Percentiles rank a stretch among this genome's conserved stretches.
phyloP scores from a whole-genome alignment of 2,888 invertebrate genomes.

The Orchestes rusci region DNA sequence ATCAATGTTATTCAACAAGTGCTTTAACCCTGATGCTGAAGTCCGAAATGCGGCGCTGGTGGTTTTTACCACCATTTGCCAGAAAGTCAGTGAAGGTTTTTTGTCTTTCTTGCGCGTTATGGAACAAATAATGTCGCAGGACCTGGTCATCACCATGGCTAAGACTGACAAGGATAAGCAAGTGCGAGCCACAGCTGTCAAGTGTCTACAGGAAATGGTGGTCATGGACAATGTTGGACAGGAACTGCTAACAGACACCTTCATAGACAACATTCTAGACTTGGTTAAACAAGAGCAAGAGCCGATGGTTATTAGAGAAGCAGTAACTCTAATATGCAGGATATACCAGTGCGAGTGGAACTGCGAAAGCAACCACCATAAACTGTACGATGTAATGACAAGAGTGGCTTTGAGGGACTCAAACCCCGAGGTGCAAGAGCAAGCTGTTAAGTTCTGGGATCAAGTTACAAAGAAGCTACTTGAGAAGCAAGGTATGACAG shows the following conservation, averaged over 20 bases:
- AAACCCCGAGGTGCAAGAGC: constrained; percentile 73
- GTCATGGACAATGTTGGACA: constrained; percentile 61
- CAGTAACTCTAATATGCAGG: constrained; percentile 57
- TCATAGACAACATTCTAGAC: constrained; percentile 48
- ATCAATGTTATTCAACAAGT: constrained; percentile 58
- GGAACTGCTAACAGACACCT: constrained; percentile 33
- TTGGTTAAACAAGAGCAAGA: constrained; percentile 62
- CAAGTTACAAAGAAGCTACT: constrained; percentile 58
- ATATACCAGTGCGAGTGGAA: constrained; percentile 61
- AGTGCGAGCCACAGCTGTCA: constrained; percentile 67
- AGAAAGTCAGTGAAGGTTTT: constrained; percentile 61
- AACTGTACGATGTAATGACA: constrained; percentile 56
- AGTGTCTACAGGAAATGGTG: constrained; percentile 61
- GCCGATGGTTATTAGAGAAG: constrained; percentile 69
- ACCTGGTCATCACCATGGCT: constrained; percentile 57
- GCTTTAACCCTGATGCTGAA: constrained; percentile 71
- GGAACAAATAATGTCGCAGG: constrained; percentile 56
- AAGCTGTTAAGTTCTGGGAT: constrained; percentile 66
- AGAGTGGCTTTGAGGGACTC: constrained; percentile 62
- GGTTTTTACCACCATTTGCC: constrained; percentile 60
- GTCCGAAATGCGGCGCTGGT: constrained; percentile 72
- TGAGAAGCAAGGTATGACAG: constrained; percentile 69
- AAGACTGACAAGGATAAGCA: constrained; percentile 65
- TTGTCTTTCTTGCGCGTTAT: constrained; percentile 69
- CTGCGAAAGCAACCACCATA: constrained; percentile 35